These are phyloP conservation scores for Oceanites oceanicus DNA, from an alignment of 2,113 vertebrate genomes.

Conservation along the genomic window DNA sequence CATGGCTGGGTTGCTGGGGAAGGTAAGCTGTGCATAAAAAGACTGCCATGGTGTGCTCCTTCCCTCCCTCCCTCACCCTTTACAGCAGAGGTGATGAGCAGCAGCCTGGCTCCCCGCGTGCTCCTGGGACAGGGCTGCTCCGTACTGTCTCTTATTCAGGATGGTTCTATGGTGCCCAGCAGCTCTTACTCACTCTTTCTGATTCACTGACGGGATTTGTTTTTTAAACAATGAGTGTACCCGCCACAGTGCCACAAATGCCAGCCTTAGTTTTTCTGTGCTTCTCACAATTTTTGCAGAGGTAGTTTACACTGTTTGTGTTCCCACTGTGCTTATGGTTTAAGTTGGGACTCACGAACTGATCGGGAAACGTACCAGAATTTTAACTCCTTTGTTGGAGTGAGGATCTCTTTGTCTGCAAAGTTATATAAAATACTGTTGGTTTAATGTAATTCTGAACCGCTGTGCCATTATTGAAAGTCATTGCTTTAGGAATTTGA, in stretches of 20 bases:
- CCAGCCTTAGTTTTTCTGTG: background rate
- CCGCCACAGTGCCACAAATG: background rate
- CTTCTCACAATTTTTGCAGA: background rate
- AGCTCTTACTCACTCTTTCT: background rate
- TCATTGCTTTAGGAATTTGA: background rate
- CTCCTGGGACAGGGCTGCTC: background rate
- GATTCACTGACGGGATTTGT: background rate
- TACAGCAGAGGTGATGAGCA: background rate
- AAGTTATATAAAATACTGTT: background rate
- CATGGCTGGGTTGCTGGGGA: background rate
- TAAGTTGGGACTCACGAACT: background rate
- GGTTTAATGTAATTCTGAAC: background rate
- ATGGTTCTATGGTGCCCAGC: background rate
- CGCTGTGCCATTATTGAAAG: background rate
- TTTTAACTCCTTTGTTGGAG: background rate
- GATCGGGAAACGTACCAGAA: background rate
- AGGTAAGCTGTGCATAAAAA: background rate
- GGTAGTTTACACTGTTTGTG: background rate
- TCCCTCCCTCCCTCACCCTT: background rate
- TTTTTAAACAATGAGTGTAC: background rate
- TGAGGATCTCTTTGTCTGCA: background rate
- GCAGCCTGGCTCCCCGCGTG: background rate
- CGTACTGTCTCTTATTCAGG: background rate
- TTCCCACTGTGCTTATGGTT: background rate
- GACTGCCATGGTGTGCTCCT: background rate